Evolutionary conservation across 2,888 invertebrate species (phyloP).

Genomic region (Netelia inedita): DNA sequence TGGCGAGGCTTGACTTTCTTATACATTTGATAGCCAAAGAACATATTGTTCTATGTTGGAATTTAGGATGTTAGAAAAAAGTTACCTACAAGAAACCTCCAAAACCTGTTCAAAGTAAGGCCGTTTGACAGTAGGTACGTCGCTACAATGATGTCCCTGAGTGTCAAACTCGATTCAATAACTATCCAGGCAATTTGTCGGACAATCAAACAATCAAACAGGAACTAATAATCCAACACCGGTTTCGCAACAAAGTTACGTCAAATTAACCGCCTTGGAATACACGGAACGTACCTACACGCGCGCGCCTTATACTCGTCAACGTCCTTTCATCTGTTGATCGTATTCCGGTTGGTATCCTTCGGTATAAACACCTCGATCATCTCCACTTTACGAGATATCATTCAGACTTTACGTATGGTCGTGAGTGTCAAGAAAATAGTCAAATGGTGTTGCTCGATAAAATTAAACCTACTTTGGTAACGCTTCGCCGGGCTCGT

Average conservation of each 20-base stretch:
- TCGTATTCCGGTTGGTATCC: slow-evolving; percentile 1
- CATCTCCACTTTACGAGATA: slow-evolving; percentile 29
- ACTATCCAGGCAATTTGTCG: neutral
- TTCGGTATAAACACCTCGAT: neutral
- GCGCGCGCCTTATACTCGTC: neutral
- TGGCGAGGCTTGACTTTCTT: too few relatives aligned
- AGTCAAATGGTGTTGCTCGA: too few relatives aligned
- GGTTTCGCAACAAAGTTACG: slow-evolving; percentile 8
- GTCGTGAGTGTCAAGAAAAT: too few relatives aligned
- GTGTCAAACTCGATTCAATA: slow-evolving; percentile 8
- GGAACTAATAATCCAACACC: slow-evolving; percentile 26
- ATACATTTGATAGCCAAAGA: too few relatives aligned
- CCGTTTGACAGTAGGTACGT: too few relatives aligned
- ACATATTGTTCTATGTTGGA: too few relatives aligned
- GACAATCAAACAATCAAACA: slow-evolving; percentile 31
- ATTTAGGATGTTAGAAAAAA: too few relatives aligned
- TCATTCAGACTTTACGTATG: neutral
- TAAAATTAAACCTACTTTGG: too few relatives aligned
- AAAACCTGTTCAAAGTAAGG: too few relatives aligned
- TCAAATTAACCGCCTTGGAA: neutral
- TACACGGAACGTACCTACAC: neutral
- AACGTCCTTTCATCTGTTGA: neutral
- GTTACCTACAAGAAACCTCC: too few relatives aligned
- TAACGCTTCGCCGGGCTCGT: too few relatives aligned
- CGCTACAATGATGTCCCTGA: neutral